Base-by-base conservation (phyloP, 2,888 invertebrate genomes). In the Cyclophora punctaria region DNA sequence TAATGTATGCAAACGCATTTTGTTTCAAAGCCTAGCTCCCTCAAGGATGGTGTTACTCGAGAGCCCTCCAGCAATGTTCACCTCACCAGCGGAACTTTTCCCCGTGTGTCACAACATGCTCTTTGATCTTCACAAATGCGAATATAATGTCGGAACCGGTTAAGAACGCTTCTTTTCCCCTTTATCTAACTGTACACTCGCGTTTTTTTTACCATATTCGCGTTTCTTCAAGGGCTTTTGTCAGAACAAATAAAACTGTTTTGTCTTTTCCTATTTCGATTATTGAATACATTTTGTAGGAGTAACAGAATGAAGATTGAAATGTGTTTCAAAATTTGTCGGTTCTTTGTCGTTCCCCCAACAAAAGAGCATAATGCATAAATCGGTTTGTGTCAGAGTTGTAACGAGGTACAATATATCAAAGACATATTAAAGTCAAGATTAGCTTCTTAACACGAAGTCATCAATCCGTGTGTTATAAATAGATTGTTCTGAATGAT, bases 1-100 rank as follows among this genome's bases (percentile, higher is more conserved):
- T 87, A 87, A 88, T 87, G 82, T 88, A 88, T 88, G 88, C 87
- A 88, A 88, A 88, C 87, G 87, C 87, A 88, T 87, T 88, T 88
- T 88, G 87, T 88, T 87, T 85, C 87, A 85, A 87, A 88, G 86
- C 83, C 79, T 80, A 69, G 78, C 78, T 81, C 87, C 84, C 86
- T 80, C 75, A 78, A 78, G 81, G 69, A 80, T 74, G 81, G 80
- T 78, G 80, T 83, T 83, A 78, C 75, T 78, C 60, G 69, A 78
- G 77, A 73, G 73, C 85, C 87, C 84, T 80, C 78, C 49, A 74
- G 85, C 82, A 64, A 59, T 68, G 75, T 69, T 75, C 77, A 75
- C 79, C 75, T 81, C 67, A 64, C 71, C 63, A 73, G 62, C 72
- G 68, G 56, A 82, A 83, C 77, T 82, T 86, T 83, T 79, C 68